Base-by-base conservation (phyloP, 1,140 invertebrate species). In the Delia radicum region DNA sequence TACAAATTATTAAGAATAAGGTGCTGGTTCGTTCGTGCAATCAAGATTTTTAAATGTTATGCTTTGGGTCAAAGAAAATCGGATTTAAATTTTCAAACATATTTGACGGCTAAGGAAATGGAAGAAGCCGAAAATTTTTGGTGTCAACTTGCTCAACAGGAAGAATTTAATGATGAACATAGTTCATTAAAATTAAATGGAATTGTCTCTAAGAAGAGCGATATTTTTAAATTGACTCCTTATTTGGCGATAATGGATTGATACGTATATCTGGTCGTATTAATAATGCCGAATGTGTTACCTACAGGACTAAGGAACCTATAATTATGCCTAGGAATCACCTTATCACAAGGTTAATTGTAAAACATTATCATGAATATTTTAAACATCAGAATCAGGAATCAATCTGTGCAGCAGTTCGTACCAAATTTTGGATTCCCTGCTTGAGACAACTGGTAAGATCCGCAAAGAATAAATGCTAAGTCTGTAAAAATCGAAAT, bases 401-500 rank as follows among this genome's bases (percentile, higher is more conserved):
- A 15, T 15, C 48, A 18, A 55, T 55, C 3, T 67, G 63, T n/a
- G 63, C 63, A 15, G 63, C 27, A 29, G 31, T 67, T 29, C 27
- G 28, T n/a, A n/a, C 13, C 10, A 67, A 67, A n/a, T 67, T 29
- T 67, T 67, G 63, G 28, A 67, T 67, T 24, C 63, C 63, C 1
- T 29, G 63, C 18, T 67, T 67, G 31, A 67, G 63, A n/a, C 63
- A 67, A 31, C 18, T 67, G 13, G 63, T 67, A 4, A 67, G 61
- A 63, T 27, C n/a, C 15, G 31, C 31, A 13, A 61, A 74, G 31
- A 72, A 42, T 24, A 63, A 27, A 10, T 76, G 42, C n/a, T 69
- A 33, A 42, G 46, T 31, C 18, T 78, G 75, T 61, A 74, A 65
- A 61, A 62, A 75, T 48, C 4, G 42, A 18, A 73, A 6, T 8